Base-by-base conservation (phyloP, 2,888 invertebrate species). In the Hemithea aestivaria region DNA sequence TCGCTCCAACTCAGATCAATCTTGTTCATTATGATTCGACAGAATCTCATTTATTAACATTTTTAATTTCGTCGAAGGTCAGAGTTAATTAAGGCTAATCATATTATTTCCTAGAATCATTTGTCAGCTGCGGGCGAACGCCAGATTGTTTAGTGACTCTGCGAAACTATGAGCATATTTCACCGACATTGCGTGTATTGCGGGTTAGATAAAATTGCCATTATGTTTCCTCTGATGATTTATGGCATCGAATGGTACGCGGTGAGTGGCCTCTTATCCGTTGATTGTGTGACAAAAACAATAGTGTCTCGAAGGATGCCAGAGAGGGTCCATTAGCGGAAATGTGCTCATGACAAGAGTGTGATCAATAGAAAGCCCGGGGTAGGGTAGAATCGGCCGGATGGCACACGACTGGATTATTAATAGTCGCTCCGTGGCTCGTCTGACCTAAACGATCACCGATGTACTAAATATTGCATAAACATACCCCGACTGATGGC, bases 331-430 rank as follows among this genome's bases (percentile, higher is more conserved):
- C 80, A 81, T 83, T 82, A 82, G 69, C 63, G 69, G 61, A 68
- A 77, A 77, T 73, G 73, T 79, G 74, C 68, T 66, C 68, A 73
- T 76, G 80, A 80, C 81, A 78, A 70, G 73, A 77, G 69, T 64
- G 65, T 74, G 74, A 78, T 80, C 80, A 79, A 80, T 79, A 76
- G 73, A 70, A 58, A 58, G 58, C 45, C 42, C 26, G 34, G 37
- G 71, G 67, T 68, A 64, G 64, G 68, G 53, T 56, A 57, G 64
- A 64, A 68, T 66, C 58, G 59, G 56, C 51, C 48, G 49, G 66
- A 62, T 62, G 68, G 66, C 69, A 67, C 62, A 58, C 51, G 56
- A 53, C 52, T 55, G 53, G 57, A 63, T 75, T 78, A 80, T 79
- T 78, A 78, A 80, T 81, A 73, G 75, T 69, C 60, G 56, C 61